Base-by-base conservation (phyloP, 2,888 invertebrate genomes). In the Branchipolynoe longqiensis region DNA sequence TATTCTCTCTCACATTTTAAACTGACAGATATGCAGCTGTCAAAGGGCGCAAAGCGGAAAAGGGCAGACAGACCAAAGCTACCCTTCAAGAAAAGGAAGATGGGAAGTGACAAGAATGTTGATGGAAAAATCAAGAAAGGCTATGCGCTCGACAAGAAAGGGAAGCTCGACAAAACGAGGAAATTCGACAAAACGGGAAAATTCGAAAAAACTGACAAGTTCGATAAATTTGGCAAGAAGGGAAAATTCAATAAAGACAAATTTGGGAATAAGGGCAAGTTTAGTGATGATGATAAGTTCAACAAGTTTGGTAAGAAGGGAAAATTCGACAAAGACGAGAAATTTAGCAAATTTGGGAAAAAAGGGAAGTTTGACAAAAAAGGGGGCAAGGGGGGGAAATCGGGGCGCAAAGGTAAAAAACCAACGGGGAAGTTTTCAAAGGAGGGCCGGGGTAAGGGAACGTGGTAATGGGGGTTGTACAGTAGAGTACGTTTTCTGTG, bases 181-280 rank as follows among this genome's bases (percentile, higher is more conserved):
- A 41, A 41, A 28, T 73, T 73, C 38, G 73, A 73, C 25, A 73
- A 73, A 73, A 62, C 28, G 62, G 28, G 62, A 62, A 25, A 48
- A 8, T 48, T 48, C 18, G 48, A 48, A 48, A 48, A n/a, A n/a
- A n/a, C 18, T 18, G 8, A 8, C 48, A 48, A 48, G 18, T 8
- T 8, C 48, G 48, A 48, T 18, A 48, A 48, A 18, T 48, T 48
- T 48, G 25, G 31, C n/a, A 62, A 69, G 38, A 18, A 38, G 6
- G 38, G 33, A 6, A 28, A 31, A 28, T 36, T 31, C 36, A 18
- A 31, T 36, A 69, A 69, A 69, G 25, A 62, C n/a, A 62, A 62
- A n/a, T 62, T 62, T n/a, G 59, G 82, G n/a, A 82, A 82, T 8
- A 82, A n/a, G 33, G 82, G 36, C 14, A 41, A 41, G 48, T 58